Conservation (phyloP, 1,140 invertebrate species). For the Bombus fervidus region DNA sequence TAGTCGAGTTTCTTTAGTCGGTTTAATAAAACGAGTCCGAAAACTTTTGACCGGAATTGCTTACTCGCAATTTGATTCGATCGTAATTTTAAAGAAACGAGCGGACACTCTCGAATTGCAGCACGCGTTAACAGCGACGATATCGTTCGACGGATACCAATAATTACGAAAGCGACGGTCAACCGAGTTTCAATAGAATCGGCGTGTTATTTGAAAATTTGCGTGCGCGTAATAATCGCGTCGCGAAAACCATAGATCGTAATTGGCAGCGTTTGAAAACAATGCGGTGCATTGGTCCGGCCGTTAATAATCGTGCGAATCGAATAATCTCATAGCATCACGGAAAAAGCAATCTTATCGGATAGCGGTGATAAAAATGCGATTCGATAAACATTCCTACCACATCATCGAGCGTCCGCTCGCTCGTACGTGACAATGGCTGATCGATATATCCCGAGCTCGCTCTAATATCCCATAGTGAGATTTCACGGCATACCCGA, state of each 20-base stretch:
- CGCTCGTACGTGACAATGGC: background rate
- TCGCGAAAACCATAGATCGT: background rate
- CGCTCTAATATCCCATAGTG: background rate
- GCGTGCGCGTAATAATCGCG: background rate
- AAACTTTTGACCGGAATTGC: too few relatives aligned
- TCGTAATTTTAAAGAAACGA: too few relatives aligned
- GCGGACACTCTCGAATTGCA: too few relatives aligned
- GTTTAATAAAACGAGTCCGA: too few relatives aligned
- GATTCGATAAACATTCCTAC: background rate
- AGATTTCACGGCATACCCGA: background rate
- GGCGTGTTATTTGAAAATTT: background rate
- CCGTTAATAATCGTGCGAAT: background rate
- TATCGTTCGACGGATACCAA: background rate
- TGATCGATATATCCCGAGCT: slow-evolving; percentile 20
- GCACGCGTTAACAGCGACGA: too few relatives aligned
- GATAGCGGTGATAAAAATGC: background rate
- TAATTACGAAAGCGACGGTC: background rate
- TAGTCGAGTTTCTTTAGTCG: too few relatives aligned
- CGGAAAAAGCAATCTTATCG: background rate
- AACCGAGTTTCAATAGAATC: background rate
- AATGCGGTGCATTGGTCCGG: background rate
- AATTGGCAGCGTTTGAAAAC: background rate
- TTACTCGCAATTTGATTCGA: too few relatives aligned
- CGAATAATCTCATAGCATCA: background rate
- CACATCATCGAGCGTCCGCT: background rate